These are phyloP conservation scores for Falco rusticolus DNA, from an alignment of 2,797 vertebrate genomes.

Conservation along the genomic window DNA sequence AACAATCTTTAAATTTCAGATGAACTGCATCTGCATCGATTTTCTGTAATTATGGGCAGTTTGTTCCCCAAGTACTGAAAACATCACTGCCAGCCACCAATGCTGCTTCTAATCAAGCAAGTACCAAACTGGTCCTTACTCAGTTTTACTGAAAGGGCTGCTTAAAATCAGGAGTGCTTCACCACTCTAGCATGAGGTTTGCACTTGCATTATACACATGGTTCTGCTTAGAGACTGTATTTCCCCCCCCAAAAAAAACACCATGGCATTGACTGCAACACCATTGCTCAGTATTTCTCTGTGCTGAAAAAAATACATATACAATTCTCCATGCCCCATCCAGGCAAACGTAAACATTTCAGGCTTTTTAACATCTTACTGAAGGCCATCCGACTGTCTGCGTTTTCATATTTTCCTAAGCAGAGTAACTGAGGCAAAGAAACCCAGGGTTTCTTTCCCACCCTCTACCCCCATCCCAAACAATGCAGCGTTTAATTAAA, in stretches of 20 bases:
- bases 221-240: background rate
- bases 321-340: background rate
- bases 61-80: slow-evolving; percentile 33
- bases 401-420: slow-evolving; percentile 23
- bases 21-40: slow-evolving; percentile 22
- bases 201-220: background rate
- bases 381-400: background rate
- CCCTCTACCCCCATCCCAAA: slow-evolving; percentile 37
- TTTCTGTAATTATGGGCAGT: slow-evolving; percentile 49
- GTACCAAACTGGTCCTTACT: slow-evolving; percentile 35
- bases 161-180: background rate
- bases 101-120: slow-evolving; percentile 28
- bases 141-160: slow-evolving; percentile 17
- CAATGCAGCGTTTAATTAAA: slow-evolving; percentile 54
- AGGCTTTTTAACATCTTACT: background rate
- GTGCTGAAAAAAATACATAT: background rate
- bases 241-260: background rate
- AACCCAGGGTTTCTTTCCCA: slow-evolving; percentile 45
- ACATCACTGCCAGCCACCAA: slow-evolving; percentile 41
- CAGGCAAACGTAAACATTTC: background rate
- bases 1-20: background rate
- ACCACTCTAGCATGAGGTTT: background rate
- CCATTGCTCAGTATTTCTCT: background rate
- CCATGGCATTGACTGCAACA: background rate
- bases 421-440: slow-evolving; percentile 10